Evolutionary conservation across 2,797 vertebrate genomes (phyloP).

Genomic region (Hippoglossus hippoglossus): DNA sequence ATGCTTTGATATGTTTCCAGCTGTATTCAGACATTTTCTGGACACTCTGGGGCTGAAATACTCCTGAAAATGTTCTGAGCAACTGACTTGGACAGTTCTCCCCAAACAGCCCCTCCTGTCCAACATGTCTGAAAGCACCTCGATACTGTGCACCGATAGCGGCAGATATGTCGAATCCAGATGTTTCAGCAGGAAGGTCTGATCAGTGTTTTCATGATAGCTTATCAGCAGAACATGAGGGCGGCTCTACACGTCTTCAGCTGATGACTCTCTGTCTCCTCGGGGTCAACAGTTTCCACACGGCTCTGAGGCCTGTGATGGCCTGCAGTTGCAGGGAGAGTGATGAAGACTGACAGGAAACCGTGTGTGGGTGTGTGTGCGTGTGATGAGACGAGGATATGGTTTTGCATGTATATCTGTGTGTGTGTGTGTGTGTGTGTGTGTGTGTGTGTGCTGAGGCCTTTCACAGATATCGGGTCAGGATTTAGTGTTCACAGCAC

Average conservation of each 20-base stretch:
- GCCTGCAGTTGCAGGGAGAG: conserved; percentile 26
- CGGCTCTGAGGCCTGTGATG: conserved; percentile 29
- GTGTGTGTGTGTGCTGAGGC: conserved; percentile 3
- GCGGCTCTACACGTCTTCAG: conserved; percentile 19
- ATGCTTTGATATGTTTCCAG: no score
- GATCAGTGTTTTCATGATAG: conserved; percentile 4
- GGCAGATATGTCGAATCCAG: neutral
- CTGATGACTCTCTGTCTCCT: conserved; percentile 20
- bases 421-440: neutral
- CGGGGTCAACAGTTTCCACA: conserved; percentile 31
- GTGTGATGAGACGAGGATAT: neutral
- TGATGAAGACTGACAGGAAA: conserved; percentile 27
- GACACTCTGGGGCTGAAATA: no score
- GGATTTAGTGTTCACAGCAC: conserved; percentile 15
- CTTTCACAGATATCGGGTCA: conserved; percentile 14
- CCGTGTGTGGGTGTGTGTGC: neutral
- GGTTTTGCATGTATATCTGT: neutral
- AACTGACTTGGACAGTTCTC: no score
- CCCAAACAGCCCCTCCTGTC: no score
- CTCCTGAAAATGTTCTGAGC: no score
- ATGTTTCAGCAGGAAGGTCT: conserved; percentile 2
- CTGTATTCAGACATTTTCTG: no score
- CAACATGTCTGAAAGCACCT: no score
- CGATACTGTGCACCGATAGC: neutral
- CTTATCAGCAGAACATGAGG: conserved; percentile 43